Percentiles rank a stretch among this genome's conserved stretches.
These are phyloP conservation scores for Cantharis nigra DNA, from an alignment of 2,888 invertebrate species.

Conservation along the genomic window DNA sequence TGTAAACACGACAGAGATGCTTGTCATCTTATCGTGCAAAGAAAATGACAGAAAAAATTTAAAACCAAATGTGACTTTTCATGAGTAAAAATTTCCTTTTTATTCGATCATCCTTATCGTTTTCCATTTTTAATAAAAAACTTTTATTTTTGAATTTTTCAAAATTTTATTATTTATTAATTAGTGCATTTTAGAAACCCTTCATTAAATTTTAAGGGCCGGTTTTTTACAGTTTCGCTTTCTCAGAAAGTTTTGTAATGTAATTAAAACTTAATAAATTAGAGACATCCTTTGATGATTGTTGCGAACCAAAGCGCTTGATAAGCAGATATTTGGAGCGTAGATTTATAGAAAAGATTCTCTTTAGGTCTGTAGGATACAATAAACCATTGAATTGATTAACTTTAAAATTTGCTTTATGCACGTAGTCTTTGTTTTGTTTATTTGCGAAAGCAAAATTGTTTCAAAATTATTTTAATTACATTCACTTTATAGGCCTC, in stretches of 20 bases:
- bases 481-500: neutral
- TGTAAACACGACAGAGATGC: slow-evolving; percentile 25
- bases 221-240: neutral
- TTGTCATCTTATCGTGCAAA: slow-evolving; percentile 27
- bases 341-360: neutral
- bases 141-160: neutral
- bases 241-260: neutral
- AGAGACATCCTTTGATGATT: slow-evolving; percentile 13
- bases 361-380: neutral
- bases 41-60: slow-evolving; percentile 19
- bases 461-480: neutral
- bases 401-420: neutral
- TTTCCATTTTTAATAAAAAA: neutral
- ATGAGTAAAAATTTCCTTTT: neutral
- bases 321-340: neutral
- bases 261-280: slow-evolving; percentile 14
- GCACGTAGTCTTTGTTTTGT: neutral
- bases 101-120: neutral
- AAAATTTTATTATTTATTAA: neutral
- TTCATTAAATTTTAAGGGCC: neutral
- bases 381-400: neutral
- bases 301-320: neutral
- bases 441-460: neutral
- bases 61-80: slow-evolving; percentile 11
- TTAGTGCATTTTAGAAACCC: neutral